Evolutionary conservation across 2,797 vertebrate species (phyloP).

Genomic region (Peromyscus nudipes): DNA sequence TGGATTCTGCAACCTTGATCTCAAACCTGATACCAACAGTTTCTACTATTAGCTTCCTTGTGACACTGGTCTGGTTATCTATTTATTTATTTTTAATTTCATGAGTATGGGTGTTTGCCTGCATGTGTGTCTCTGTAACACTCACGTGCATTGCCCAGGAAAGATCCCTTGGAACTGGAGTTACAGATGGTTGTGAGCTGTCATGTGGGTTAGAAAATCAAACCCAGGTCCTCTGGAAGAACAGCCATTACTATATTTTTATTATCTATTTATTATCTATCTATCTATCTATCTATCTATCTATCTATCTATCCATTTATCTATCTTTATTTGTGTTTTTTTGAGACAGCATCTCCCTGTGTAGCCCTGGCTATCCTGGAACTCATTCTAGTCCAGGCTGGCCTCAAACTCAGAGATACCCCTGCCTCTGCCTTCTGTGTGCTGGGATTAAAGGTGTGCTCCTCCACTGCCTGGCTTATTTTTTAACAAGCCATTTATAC

Average conservation of each 20-base stretch:
- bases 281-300: neutral
- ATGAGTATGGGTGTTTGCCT: too few species aligned
- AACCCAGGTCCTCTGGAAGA: neutral
- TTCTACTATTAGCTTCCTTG: neutral
- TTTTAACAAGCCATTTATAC: neutral
- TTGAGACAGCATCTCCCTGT: neutral
- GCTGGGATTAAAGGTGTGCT: neutral
- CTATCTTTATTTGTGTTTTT: neutral
- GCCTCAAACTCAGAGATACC: neutral
- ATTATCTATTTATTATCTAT: neutral
- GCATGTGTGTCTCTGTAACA: neutral
- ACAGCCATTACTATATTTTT: neutral
- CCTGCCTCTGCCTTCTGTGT: neutral
- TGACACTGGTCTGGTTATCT: neutral
- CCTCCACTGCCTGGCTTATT: neutral
- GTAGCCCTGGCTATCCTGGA: neutral
- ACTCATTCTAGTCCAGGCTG: neutral
- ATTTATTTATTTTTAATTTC: neutral
- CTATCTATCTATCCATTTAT: neutral
- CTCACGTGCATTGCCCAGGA: neutral
- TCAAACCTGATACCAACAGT: neutral
- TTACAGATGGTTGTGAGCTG: neutral
- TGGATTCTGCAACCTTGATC: neutral
- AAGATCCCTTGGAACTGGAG: neutral
- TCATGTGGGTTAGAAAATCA: neutral